Base-by-base conservation (phyloP, 2,113 vertebrate genomes). In the Camelus bactrianus region DNA sequence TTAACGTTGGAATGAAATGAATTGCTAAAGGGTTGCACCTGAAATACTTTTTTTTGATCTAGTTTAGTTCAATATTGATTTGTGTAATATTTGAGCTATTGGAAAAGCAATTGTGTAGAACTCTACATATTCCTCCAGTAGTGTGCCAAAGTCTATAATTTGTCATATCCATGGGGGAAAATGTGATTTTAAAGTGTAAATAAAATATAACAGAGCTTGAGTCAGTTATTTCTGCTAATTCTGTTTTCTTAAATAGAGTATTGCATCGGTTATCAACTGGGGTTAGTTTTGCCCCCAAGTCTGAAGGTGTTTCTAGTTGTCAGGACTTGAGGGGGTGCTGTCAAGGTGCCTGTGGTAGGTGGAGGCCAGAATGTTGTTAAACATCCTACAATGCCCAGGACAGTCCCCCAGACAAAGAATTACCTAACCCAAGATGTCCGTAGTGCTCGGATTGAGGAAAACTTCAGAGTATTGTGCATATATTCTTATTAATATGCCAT, bases 31-130 rank as follows among this genome's bases (percentile, higher is more conserved):
- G 79, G 30, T 76, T 91, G 12, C 9, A 58, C 24, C 28, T 67
- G 73, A 79, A 64, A 52, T 62, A 38, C 54, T 94, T 79, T 73
- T 60, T 5, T 42, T 42, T 42, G 5, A 52, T 38, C 30, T 76
- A 91, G 67, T 83, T 73, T 83, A 85, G 24, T 81, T 96, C 17
- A 94, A 56, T 17, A 48, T 65, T 73, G n/a, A 46, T 93, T 65
- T 50, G 35, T 64, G 30, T 69, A 81, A 79, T 42, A 48, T 46
- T 35, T 80, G 46, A 89, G 52, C 70, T 87, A 2, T 95, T 16
- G 65, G 69, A 95, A 87, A 92, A 86, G 11, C 26, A 72, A 80
- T 70, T 79, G 46, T 81, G 22, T 91, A 35, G 26, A 42, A 62
- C 60, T 32, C 42, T 73, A 75, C 28, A 35, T 77, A 81, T 67